Conservation (phyloP, 2,888 invertebrate genomes). For the Apomyelois bistriatella region DNA sequence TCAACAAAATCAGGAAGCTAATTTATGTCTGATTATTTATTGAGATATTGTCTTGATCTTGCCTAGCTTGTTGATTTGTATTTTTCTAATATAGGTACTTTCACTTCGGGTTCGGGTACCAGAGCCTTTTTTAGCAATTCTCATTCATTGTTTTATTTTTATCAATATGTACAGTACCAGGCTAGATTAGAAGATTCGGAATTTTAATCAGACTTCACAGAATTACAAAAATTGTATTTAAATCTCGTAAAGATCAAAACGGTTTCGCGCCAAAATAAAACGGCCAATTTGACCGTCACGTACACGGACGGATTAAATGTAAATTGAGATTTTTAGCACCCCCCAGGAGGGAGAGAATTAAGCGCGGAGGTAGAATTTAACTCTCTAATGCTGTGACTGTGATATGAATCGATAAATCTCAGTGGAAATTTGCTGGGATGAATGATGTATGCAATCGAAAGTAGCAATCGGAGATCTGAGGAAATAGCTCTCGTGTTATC, state of each 20-base stretch:
- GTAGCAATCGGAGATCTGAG: background rate
- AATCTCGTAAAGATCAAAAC: constrained; percentile 53
- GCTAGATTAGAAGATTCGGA: no score
- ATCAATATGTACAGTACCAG: no score
- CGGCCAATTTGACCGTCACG: constrained; percentile 31
- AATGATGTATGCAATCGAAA: constrained; percentile 9
- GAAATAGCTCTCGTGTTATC: constrained; percentile 1
- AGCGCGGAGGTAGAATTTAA: constrained; percentile 1
- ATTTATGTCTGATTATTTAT: no score
- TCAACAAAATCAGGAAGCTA: no score
- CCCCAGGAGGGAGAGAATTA: constrained; percentile 11
- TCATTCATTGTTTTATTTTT: no score
- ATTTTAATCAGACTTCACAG: no score
- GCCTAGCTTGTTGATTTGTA: no score
- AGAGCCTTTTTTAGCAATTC: no score
- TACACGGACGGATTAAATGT: constrained; percentile 25
- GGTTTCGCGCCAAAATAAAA: constrained; percentile 43
- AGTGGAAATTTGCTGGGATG: background rate
- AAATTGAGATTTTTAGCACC: constrained; percentile 25
- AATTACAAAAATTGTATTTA: constrained; percentile 57
- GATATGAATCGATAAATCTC: constrained; percentile 1
- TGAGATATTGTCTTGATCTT: no score
- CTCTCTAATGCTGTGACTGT: background rate
- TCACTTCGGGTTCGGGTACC: no score
- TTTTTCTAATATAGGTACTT: no score